phyloP scores from a whole-genome alignment of 2,113 vertebrate genomes.

The Proteles cristata region DNA sequence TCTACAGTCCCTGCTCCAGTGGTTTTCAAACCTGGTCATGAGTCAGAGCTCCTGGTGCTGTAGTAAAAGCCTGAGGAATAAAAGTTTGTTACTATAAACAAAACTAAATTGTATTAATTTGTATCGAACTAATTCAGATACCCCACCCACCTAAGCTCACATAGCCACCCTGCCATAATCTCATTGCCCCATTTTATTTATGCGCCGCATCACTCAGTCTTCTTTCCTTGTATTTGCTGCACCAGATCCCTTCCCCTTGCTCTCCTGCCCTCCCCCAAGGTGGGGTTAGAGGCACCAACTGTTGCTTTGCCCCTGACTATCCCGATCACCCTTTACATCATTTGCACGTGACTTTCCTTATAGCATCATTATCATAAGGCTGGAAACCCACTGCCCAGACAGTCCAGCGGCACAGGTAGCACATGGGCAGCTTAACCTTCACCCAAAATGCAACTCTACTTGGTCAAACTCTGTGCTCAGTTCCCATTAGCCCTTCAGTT shows the following conservation, averaged over 20 bases:
- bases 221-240: not conserved
- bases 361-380: not conserved
- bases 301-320: not conserved
- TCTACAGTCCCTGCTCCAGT: not conserved
- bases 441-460: not conserved
- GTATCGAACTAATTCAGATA: not conserved
- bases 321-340: not conserved
- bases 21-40: not conserved
- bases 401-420: rapidly evolving
- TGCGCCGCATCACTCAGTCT: not conserved
- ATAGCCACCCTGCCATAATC: no score
- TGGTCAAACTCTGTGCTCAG: not conserved
- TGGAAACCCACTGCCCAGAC: not conserved
- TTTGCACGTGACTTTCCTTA: not conserved
- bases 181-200: not conserved
- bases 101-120: not conserved
- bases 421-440: not conserved
- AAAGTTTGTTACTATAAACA: not conserved
- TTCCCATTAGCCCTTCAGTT: not conserved
- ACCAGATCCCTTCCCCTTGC: rapidly evolving
- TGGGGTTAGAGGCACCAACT: not conserved
- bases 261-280: not conserved
- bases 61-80: not conserved
- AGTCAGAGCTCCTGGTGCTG: not conserved
- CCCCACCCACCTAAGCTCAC: not conserved